A percentile compares a stretch with the other conserved stretches of the same genome.
Evolutionary conservation across 2,797 vertebrate species (phyloP).

Genomic region (Tadarida brasiliensis): DNA sequence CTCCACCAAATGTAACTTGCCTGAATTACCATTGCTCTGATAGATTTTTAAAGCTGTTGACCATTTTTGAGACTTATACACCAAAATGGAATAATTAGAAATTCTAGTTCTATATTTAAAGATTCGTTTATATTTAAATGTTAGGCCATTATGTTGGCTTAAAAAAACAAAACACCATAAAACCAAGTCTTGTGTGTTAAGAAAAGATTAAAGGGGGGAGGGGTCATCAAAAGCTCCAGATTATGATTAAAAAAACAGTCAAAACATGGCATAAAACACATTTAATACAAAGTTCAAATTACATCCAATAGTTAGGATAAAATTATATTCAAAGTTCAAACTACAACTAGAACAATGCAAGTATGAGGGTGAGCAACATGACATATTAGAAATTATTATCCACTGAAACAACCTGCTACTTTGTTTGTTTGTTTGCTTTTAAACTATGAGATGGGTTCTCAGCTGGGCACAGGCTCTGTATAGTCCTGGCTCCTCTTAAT

Average conservation of each 20-base stretch:
- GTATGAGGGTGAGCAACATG: neutral
- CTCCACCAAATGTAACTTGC: neutral
- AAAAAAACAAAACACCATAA: neutral
- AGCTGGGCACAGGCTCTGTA: neutral
- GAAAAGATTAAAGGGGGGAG: neutral
- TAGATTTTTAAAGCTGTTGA: neutral
- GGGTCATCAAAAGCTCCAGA: neutral
- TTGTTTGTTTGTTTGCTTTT: neutral
- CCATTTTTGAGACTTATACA: neutral
- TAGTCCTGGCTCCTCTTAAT: neutral
- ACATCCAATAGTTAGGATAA: neutral
- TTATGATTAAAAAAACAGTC: neutral
- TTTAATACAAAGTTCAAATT: slow-evolving; percentile 40
- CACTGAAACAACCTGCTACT: neutral
- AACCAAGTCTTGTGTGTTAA: neutral
- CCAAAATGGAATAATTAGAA: slow-evolving; percentile 26
- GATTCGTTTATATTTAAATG: neutral
- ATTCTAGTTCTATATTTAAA: neutral
- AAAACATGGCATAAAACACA: neutral
- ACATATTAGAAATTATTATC: neutral
- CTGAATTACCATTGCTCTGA: slow-evolving; percentile 11
- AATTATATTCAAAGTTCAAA: slow-evolving; percentile 7
- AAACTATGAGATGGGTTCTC: neutral
- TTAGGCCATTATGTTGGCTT: neutral
- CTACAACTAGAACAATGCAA: neutral